Base-by-base conservation (phyloP, 2,797 vertebrate species). In the Menidia menidia region DNA sequence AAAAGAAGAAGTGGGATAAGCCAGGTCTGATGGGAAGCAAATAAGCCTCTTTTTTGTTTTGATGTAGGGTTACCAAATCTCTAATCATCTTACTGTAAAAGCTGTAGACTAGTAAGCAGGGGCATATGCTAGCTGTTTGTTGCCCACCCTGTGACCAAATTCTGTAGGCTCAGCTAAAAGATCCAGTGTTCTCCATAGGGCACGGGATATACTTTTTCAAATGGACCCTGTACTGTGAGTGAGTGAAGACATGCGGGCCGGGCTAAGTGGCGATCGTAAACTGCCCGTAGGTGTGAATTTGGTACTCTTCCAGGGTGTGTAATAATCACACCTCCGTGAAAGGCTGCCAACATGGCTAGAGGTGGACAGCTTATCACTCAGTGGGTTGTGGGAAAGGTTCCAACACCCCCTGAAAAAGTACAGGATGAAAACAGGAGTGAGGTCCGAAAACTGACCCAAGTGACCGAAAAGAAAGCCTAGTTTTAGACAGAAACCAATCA, bases 31-130 rank as follows among this genome's bases (percentile, higher is more conserved):
- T 42, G 51, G 55, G 62, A 60, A 70, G 47, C 39, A 50, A 69
- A 74, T 44, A 68, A 81, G 69, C 70, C 61, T 63, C 72, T 4
- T 77, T 84, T 71, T 71, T 75, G 80, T 66, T 77, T 68, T 61
- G 82, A 87, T 69, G 68, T 48, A 55, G 64, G 75, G 60, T 75
- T 77, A 86, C 80, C 80, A 83, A 82, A 83, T 45, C 83, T 78
- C 55, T 92, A 89, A 90, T 90, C 87, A 89, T 75, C 85, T 90
- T 90, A 91, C 71, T 68, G 82, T 75, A 84, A 92, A 90, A 88
- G 73, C 86, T 78, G 51, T 68, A 88, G 88, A 91, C 91, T 88
- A 91, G 65, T 77, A 71, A 69, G 76, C 19, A 69, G 73, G 68
- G 80, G 73, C 89, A 91, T 88, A 88, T 88, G 90, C 54, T 78